These are phyloP conservation scores for Panzeria rudis DNA, from an alignment of 2,888 invertebrate genomes.

Conservation along the genomic window DNA sequence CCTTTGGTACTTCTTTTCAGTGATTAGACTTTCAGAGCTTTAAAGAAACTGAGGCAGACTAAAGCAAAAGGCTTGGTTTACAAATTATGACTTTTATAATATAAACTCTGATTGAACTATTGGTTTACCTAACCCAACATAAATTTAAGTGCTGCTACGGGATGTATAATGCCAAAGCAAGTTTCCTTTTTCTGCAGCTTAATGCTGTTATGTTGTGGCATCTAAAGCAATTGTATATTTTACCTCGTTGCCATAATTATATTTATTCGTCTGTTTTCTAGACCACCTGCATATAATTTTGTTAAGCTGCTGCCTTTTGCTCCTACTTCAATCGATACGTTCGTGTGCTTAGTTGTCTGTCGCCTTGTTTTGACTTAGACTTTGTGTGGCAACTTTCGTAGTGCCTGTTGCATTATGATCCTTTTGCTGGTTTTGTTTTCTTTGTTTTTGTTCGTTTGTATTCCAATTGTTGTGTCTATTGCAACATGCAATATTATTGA, in stretches of 20 bases:
- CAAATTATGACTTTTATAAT: background rate
- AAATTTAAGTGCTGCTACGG: background rate
- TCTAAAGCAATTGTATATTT: slow-evolving; percentile 50
- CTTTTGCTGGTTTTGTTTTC: slow-evolving; percentile 16
- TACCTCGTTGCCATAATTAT: slow-evolving; percentile 55
- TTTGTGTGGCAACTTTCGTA: slow-evolving; percentile 34
- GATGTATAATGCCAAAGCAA: slow-evolving; percentile 29
- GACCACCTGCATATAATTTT: slow-evolving; percentile 71
- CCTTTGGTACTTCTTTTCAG: no score
- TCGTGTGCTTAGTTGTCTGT: slow-evolving; percentile 20
- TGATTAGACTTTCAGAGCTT: no score
- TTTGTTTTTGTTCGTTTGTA: background rate
- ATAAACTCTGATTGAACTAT: background rate
- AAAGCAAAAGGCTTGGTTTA: no score
- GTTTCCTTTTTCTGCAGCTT: slow-evolving; percentile 47
- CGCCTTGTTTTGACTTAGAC: slow-evolving; percentile 8
- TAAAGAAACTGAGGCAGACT: no score
- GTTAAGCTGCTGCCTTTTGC: slow-evolving; percentile 27
- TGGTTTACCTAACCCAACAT: slow-evolving; percentile 9
- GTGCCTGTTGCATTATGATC: slow-evolving; percentile 42
- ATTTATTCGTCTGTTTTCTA: slow-evolving; percentile 63
- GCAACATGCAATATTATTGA: slow-evolving; percentile 71
- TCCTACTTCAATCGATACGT: slow-evolving; percentile 9
- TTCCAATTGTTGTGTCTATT: slow-evolving; percentile 65
- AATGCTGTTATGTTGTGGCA: slow-evolving; percentile 26